Evolutionary conservation across 2,888 invertebrate species (phyloP).

Genomic region (Chrysolina americana): DNA sequence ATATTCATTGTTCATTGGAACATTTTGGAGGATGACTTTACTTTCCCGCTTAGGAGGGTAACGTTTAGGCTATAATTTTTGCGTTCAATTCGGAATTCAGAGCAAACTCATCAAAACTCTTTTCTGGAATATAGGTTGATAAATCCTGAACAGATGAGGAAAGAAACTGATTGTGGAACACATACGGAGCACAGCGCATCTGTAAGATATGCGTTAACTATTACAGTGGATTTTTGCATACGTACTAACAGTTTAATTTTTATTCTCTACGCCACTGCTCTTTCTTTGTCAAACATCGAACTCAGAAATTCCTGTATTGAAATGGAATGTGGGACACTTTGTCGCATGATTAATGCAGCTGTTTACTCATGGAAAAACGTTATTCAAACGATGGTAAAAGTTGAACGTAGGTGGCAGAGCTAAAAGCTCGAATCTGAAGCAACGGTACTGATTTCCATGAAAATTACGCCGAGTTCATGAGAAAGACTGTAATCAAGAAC

Average conservation of each 20-base stretch:
- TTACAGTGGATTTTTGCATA: too few relatives aligned
- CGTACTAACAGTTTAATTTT: background rate
- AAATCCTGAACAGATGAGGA: too few relatives aligned
- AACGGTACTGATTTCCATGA: conserved; percentile 53
- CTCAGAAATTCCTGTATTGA: conserved; percentile 22
- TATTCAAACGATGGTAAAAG: conserved; percentile 49
- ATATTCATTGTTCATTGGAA: too few relatives aligned
- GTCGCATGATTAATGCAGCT: conserved; percentile 49
- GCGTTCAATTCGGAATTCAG: too few relatives aligned
- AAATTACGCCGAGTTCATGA: conserved; percentile 54
- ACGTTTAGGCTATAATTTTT: too few relatives aligned
- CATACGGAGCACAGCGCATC: too few relatives aligned
- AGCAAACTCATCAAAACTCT: too few relatives aligned
- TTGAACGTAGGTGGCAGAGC: conserved; percentile 49
- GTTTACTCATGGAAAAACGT: conserved; percentile 48
- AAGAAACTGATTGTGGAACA: too few relatives aligned
- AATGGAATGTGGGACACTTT: conserved; percentile 24
- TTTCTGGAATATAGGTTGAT: too few relatives aligned
- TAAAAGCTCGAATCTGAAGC: conserved; percentile 38
- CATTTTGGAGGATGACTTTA: too few relatives aligned
- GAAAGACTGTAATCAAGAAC: conserved; percentile 37
- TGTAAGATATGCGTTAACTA: too few relatives aligned
- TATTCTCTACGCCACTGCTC: conserved; percentile 7
- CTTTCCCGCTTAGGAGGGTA: too few relatives aligned
- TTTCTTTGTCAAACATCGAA: conserved; percentile 11